Percentiles rank a stretch among this genome's conserved stretches.
phyloP scores from a whole-genome alignment of 2,888 invertebrate genomes.

The Lasioglossum figueresi region DNA sequence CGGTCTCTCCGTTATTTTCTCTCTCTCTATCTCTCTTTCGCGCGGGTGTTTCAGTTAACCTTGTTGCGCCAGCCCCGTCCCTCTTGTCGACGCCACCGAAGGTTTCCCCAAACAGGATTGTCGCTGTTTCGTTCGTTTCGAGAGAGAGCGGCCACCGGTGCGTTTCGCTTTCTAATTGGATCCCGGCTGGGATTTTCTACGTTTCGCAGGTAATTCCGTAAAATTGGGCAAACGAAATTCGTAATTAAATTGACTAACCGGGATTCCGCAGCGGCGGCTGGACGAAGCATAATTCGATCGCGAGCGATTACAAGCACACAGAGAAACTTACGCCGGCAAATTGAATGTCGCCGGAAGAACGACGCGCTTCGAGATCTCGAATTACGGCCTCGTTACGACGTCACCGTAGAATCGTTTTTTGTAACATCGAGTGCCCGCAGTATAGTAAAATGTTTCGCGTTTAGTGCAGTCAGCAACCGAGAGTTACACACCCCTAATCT shows the following conservation, averaged over 20 bases:
- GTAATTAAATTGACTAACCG: neutral
- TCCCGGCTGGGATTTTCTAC: neutral
- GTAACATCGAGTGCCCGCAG: neutral
- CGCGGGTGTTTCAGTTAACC: conserved; percentile 58
- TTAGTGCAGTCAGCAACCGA: neutral
- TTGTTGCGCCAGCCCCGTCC: conserved; percentile 35
- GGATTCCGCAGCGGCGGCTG: neutral
- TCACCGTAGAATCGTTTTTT: neutral
- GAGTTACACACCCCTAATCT: neutral
- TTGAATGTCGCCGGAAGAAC: neutral
- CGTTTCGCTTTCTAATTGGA: conserved; percentile 33
- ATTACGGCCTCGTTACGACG: neutral
- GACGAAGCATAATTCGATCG: neutral
- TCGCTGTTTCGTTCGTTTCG: conserved; percentile 19
- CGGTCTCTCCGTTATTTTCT: conserved; percentile 1
- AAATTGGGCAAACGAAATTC: conserved; percentile 9
- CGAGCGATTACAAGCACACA: neutral
- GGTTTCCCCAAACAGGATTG: conserved; percentile 39
- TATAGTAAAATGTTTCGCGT: neutral
- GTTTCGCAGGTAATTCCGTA: conserved; percentile 1
- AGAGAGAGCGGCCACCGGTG: neutral
- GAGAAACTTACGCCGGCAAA: neutral
- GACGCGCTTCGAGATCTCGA: neutral
- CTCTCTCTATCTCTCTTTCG: neutral
- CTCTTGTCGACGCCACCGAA: conserved; percentile 3